phyloP scores from a whole-genome alignment of 2,888 invertebrate species.

The Calliopum simillimum region DNA sequence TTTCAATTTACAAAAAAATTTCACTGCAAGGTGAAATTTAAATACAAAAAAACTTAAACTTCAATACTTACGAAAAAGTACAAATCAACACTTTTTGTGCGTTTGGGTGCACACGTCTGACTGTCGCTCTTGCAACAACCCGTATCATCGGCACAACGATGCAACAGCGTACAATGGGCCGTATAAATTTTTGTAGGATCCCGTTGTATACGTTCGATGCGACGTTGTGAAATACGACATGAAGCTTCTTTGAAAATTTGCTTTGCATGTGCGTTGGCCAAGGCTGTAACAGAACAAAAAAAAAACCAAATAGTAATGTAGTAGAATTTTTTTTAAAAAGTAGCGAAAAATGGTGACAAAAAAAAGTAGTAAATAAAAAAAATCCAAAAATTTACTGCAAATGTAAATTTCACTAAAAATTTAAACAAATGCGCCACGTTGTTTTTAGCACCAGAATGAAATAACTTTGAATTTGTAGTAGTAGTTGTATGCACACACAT shows the following conservation, averaged over 20 bases:
- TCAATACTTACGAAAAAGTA: conserved; percentile 83
- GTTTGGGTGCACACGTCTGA: conserved; percentile 82
- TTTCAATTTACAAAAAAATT: no score
- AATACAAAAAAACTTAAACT: not conserved
- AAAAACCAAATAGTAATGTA: conserved; percentile 22
- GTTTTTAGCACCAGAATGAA: not conserved
- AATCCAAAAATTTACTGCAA: not conserved
- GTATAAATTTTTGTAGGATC: conserved; percentile 77
- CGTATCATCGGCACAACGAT: conserved; percentile 87
- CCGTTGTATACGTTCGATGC: conserved; percentile 77
- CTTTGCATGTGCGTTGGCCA: conserved; percentile 60
- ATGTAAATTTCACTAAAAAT: not conserved
- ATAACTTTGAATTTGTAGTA: conserved; percentile 8
- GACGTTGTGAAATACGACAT: conserved; percentile 74
- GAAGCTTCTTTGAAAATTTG: conserved; percentile 57
- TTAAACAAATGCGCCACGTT: not conserved
- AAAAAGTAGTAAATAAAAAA: conserved; percentile 13
- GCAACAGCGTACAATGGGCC: conserved; percentile 87
- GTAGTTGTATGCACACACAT: conserved; percentile 29
- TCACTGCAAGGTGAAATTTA: not conserved
- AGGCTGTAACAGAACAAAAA: conserved; percentile 50
- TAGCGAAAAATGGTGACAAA: conserved; percentile 25
- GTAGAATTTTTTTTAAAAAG: conserved; percentile 29
- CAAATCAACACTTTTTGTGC: conserved; percentile 76
- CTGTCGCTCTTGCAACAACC: conserved; percentile 84